Evolutionary conservation across 2,113 vertebrate genomes (phyloP).

Genomic region (Bufo gargarizans): DNA sequence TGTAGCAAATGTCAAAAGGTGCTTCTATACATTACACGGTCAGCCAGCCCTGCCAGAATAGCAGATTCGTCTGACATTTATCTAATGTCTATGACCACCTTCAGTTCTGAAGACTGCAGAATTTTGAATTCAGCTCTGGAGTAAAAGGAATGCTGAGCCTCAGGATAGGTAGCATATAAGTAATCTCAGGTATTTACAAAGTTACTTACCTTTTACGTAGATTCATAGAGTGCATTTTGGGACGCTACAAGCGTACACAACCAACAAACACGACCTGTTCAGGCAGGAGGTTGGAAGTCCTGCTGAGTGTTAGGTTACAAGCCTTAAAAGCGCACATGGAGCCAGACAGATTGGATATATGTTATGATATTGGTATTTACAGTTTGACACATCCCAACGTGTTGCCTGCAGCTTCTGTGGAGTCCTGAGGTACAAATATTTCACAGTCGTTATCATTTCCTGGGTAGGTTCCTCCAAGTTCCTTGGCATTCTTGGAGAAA

Average conservation of each 20-base stretch:
- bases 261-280: background rate
- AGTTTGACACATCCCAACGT: conserved; percentile 18
- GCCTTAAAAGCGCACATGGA: conserved; percentile 35
- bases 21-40: too few relatives aligned
- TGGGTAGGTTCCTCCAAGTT: background rate
- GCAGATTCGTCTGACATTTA: too few relatives aligned
- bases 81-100: too few relatives aligned
- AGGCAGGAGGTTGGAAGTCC: background rate
- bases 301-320: conserved; percentile 17
- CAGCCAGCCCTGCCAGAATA: too few relatives aligned
- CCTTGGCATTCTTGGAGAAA: background rate
- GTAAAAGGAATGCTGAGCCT: too few relatives aligned
- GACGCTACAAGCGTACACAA: background rate
- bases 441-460: conserved; percentile 27
- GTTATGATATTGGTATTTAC: conserved; percentile 14
- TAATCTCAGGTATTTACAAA: too few relatives aligned
- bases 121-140: too few relatives aligned
- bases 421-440: background rate
- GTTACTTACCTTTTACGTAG: too few relatives aligned
- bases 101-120: too few relatives aligned
- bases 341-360: conserved; percentile 26
- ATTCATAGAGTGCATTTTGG: background rate
- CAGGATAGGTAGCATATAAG: too few relatives aligned
- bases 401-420: background rate
- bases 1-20: too few relatives aligned